phyloP scores from a whole-genome alignment of 2,113 vertebrate genomes.

The Triplophysa dalaica region DNA sequence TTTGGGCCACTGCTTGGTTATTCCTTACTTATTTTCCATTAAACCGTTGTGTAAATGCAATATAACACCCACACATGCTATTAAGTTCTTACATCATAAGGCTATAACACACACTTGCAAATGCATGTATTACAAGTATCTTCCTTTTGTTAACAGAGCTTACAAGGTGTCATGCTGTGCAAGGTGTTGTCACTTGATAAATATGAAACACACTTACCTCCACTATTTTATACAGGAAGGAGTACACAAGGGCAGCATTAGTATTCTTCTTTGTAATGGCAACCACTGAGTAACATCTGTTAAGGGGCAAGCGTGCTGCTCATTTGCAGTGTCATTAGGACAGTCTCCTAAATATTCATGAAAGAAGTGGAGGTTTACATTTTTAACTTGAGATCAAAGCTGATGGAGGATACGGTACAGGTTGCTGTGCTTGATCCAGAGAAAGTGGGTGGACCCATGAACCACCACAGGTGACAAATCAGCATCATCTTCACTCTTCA shows the following conservation, averaged over 20 bases:
- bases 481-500: conserved; percentile 76
- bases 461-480: conserved; percentile 72
- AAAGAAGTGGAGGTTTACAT: not conserved
- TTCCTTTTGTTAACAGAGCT: not conserved
- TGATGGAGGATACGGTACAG: conserved; percentile 75
- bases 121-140: not conserved
- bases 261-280: conserved; percentile 81
- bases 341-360: not conserved
- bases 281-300: conserved; percentile 71
- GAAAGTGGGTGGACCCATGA: conserved; percentile 74
- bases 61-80: not conserved
- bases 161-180: not conserved
- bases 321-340: not conserved
- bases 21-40: no score
- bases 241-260: conserved; percentile 79
- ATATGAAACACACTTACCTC: conserved; percentile 67
- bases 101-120: no score
- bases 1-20: no score
- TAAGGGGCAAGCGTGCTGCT: conserved; percentile 58
- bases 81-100: not conserved
- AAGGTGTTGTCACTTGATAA: not conserved
- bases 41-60: not conserved
- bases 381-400: not conserved
- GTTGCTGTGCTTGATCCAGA: conserved; percentile 82
- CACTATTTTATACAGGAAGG: conserved; percentile 80